These are phyloP conservation scores for Pseudomyrmex cubaensis DNA, from an alignment of 1,140 invertebrate species.

Conservation along the genomic window DNA sequence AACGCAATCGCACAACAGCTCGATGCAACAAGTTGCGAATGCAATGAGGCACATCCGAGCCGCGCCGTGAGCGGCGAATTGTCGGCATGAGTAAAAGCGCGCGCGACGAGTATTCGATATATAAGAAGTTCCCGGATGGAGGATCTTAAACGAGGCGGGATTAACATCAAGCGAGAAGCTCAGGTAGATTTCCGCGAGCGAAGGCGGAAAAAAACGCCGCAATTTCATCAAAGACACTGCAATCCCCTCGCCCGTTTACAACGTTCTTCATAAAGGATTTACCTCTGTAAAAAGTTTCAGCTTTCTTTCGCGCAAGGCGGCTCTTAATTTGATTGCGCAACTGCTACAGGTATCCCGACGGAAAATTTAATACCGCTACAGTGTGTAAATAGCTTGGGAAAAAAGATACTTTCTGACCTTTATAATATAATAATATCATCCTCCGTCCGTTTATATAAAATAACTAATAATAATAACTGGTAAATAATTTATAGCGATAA, in stretches of 20 bases:
- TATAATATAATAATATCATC: no score
- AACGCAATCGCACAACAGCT: not conserved
- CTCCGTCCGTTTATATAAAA: no score
- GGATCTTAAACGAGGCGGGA: not conserved
- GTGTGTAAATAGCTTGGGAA: no score
- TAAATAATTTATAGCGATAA: no score
- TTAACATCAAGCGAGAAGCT: slow-evolving; percentile 13
- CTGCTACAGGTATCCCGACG: no score
- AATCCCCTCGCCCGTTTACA: not conserved
- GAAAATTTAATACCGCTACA: not conserved
- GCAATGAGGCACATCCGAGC: slow-evolving; percentile 26
- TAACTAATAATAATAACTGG: no score
- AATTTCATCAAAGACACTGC: not conserved
- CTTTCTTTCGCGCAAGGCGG: not conserved
- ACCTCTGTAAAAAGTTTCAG: not conserved
- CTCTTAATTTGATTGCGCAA: slow-evolving; percentile 4
- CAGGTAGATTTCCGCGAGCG: not conserved
- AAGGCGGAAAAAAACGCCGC: not conserved
- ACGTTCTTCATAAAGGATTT: not conserved
- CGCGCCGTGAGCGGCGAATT: not conserved
- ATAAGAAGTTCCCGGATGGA: not conserved
- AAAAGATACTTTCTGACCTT: no score
- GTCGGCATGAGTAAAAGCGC: not conserved
- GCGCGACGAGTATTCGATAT: not conserved
- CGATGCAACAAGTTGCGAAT: slow-evolving; percentile 62